Evolutionary conservation across 2,113 vertebrate genomes (phyloP).

Genomic region (Microtus pennsylvanicus): DNA sequence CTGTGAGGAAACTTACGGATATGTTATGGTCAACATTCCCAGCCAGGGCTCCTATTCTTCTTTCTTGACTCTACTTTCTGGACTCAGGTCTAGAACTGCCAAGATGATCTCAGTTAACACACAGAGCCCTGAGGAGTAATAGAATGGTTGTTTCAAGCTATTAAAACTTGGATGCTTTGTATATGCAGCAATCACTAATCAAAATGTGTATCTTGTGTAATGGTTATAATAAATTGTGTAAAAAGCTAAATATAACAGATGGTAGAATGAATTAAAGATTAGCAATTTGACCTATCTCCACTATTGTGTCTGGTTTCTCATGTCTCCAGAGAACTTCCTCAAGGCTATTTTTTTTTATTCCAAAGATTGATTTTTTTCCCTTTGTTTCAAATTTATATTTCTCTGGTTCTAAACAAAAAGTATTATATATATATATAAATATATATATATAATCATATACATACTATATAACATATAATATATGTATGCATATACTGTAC

Average conservation of each 20-base stretch:
- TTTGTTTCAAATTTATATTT: not conserved
- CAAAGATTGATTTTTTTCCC: not conserved
- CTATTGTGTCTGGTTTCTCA: not conserved
- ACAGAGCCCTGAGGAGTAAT: not conserved
- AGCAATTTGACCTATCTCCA: not conserved
- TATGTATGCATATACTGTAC: no score
- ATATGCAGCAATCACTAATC: not conserved
- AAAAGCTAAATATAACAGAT: not conserved
- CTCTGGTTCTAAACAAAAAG: not conserved
- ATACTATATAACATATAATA: no score
- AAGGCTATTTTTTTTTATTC: not conserved
- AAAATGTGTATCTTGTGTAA: not conserved
- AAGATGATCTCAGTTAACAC: not conserved
- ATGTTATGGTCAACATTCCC: accelerated
- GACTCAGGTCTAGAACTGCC: not conserved
- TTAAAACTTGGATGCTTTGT: not conserved
- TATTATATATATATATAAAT: not conserved
- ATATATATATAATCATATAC: no score
- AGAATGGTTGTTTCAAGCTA: not conserved
- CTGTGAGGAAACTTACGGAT: not conserved
- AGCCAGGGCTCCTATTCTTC: not conserved
- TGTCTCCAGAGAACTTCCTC: not conserved
- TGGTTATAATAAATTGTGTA: not conserved
- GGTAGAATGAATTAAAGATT: not conserved
- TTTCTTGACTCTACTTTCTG: not conserved